phyloP scores from a whole-genome alignment of 2,113 vertebrate genomes.

The Zosterops pallidus region DNA sequence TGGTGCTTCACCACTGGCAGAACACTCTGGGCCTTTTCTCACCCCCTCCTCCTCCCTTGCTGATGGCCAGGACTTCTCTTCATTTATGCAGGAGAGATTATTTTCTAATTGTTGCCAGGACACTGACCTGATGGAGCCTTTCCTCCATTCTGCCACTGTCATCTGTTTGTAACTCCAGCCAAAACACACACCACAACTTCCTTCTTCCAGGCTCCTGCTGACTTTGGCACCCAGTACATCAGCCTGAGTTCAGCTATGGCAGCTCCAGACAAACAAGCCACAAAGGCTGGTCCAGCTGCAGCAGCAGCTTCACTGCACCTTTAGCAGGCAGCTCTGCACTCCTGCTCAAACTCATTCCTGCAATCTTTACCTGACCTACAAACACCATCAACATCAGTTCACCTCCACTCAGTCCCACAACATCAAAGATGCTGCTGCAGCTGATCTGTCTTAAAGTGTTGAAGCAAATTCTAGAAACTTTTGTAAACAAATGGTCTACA shows the following conservation, averaged over 20 bases:
- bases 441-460: neutral
- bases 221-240: neutral
- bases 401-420: neutral
- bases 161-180: neutral
- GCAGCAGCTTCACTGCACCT: neutral
- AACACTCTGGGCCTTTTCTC: neutral
- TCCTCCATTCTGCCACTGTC: neutral
- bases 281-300: neutral
- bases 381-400: neutral
- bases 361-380: accelerated
- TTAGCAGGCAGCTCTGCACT: neutral
- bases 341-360: neutral
- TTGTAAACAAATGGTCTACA: too few relatives aligned
- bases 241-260: neutral
- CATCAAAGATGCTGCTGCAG: neutral
- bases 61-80: neutral
- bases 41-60: neutral
- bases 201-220: neutral
- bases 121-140: neutral
- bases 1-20: neutral
- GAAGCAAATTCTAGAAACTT: neutral
- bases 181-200: neutral
- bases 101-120: neutral
- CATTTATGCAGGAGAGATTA: neutral
- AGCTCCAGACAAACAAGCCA: neutral